Conservation (phyloP, 2,113 vertebrate genomes). For the Phycodurus eques region DNA sequence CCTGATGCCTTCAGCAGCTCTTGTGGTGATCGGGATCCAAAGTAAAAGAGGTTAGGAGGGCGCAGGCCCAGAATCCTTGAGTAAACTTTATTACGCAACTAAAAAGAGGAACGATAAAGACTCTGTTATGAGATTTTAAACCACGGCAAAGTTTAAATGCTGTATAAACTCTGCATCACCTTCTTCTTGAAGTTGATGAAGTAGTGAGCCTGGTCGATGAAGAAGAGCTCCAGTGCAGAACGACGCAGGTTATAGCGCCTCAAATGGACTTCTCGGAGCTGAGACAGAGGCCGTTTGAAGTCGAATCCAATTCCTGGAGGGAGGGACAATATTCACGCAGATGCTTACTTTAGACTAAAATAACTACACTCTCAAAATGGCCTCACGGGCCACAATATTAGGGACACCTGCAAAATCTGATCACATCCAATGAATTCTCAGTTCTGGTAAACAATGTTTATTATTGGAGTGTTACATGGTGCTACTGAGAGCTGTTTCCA, state of each 20-base stretch:
- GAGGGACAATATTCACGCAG: slow-evolving; percentile 8
- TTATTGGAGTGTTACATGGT: too few species aligned
- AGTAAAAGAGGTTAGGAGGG: slow-evolving; percentile 85
- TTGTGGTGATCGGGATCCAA: slow-evolving; percentile 89
- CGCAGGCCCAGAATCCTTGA: slow-evolving; percentile 85
- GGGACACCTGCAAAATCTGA: neutral
- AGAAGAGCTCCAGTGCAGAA: slow-evolving; percentile 94
- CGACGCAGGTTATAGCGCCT: slow-evolving; percentile 95
- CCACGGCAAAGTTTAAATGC: neutral
- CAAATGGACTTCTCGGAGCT: slow-evolving; percentile 92
- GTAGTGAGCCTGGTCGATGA: slow-evolving; percentile 95
- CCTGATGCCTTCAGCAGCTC: slow-evolving; percentile 92
- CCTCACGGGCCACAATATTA: neutral
- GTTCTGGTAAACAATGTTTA: too few species aligned
- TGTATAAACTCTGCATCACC: slow-evolving; percentile 50
- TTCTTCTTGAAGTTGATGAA: slow-evolving; percentile 96
- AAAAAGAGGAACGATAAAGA: neutral
- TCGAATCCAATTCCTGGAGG: slow-evolving; percentile 87
- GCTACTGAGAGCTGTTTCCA: too few species aligned
- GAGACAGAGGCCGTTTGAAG: slow-evolving; percentile 88
- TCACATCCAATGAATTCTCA: neutral
- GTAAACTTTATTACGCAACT: slow-evolving; percentile 94
- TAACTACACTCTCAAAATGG: neutral
- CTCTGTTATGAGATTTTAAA: neutral
- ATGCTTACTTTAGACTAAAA: neutral